These are phyloP conservation scores for Naja naja DNA, from an alignment of 2,113 vertebrate species.

Conservation along the genomic window DNA sequence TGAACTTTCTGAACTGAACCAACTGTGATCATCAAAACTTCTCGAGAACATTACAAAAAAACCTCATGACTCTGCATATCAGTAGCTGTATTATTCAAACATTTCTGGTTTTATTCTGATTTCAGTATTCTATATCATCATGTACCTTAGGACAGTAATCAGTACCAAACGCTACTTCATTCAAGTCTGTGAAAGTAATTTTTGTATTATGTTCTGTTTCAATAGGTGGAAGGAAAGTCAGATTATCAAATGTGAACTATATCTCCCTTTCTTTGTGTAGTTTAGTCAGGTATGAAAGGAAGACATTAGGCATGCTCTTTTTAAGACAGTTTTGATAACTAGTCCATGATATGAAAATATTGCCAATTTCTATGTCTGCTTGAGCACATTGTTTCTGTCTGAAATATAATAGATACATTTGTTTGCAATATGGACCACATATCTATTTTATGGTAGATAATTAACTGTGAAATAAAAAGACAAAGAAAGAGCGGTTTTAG, in stretches of 20 bases:
- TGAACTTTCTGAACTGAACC: not conserved
- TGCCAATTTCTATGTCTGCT: not conserved
- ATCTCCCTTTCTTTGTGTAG: not conserved
- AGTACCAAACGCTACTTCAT: not conserved
- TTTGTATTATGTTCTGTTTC: not conserved
- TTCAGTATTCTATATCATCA: not conserved
- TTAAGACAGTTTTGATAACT: not conserved
- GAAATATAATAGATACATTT: not conserved
- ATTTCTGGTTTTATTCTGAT: not conserved
- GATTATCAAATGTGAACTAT: not conserved
- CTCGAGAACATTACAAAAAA: not conserved
- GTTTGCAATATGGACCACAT: not conserved
- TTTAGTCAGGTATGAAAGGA: not conserved
- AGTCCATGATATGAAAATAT: not conserved
- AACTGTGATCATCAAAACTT: not conserved
- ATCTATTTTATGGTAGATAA: not conserved
- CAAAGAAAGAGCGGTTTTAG: not conserved
- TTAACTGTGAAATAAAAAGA: not conserved
- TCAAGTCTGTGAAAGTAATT: not conserved
- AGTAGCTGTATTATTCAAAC: not conserved
- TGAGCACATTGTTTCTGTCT: not conserved
- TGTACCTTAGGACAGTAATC: not conserved
- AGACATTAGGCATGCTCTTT: not conserved
- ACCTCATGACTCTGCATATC: not conserved
- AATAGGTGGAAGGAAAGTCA: not conserved